phyloP scores from a whole-genome alignment of 2,113 vertebrate genomes.

The Dasyurus viverrinus region DNA sequence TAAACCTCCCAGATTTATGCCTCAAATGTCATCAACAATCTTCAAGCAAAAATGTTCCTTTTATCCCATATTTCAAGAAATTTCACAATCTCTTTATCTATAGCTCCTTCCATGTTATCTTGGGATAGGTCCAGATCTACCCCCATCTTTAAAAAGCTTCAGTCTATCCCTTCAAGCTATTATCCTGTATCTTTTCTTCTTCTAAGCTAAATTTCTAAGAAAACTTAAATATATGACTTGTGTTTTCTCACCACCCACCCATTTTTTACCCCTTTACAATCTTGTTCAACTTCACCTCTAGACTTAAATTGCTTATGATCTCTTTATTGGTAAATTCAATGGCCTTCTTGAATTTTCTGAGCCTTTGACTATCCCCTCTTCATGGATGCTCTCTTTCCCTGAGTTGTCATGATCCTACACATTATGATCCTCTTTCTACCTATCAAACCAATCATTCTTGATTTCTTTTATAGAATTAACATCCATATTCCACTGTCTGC shows the following conservation, averaged over 20 bases:
- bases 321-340: not conserved
- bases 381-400: not conserved
- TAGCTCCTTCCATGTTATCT: not conserved
- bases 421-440: not conserved
- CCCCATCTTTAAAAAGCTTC: not conserved
- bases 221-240: not conserved
- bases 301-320: no score
- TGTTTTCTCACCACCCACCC: not conserved
- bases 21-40: not conserved
- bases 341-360: not conserved
- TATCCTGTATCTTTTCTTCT: not conserved
- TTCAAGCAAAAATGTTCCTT: not conserved
- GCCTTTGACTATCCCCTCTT: not conserved
- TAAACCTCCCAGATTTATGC: not conserved
- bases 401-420: no score
- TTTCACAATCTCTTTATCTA: not conserved
- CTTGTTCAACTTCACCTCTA: not conserved
- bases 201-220: not conserved
- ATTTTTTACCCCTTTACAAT: not conserved
- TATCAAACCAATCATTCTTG: not conserved
- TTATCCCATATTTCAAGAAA: not conserved
- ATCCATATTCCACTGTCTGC: not conserved
- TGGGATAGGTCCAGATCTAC: not conserved
- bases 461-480: no score
- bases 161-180: not conserved